phyloP scores from a whole-genome alignment of 2,113 vertebrate species.

The Oncorhynchus tshawytscha region DNA sequence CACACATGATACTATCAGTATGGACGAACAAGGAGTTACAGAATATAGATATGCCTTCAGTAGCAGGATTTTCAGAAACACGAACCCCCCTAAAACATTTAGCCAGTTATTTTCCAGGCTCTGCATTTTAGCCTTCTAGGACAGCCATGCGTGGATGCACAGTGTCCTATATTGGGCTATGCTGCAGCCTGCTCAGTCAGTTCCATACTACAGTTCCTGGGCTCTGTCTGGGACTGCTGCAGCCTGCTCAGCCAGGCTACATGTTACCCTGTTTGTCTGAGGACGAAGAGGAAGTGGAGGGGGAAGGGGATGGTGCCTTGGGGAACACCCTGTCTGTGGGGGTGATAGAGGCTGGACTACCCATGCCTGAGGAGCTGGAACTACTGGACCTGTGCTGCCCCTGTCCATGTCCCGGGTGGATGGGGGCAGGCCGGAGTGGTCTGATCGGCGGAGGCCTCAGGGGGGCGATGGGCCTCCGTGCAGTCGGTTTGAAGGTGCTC shows the following conservation, averaged over 20 bases:
- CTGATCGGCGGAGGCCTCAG: constrained; percentile 88
- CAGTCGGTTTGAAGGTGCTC: constrained; percentile 94
- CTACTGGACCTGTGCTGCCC: constrained; percentile 88
- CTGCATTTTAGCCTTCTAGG: too few species aligned
- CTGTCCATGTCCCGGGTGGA: constrained; percentile 48
- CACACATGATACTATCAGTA: too few species aligned
- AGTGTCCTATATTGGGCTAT: too few species aligned
- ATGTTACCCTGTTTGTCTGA: constrained; percentile 70
- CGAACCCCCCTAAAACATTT: too few species aligned
- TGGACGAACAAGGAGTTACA: too few species aligned
- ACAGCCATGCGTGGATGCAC: too few species aligned
- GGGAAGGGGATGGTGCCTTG: constrained; percentile 71
- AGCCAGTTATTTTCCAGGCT: too few species aligned
- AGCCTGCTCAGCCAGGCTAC: not conserved
- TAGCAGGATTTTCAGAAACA: too few species aligned
- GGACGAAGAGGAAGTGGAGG: constrained; percentile 67
- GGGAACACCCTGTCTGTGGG: constrained; percentile 95
- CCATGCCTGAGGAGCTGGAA: constrained; percentile 91
- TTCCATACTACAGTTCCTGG: too few species aligned
- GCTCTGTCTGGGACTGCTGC: too few species aligned
- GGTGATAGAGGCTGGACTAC: constrained; percentile 88
- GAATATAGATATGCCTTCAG: too few species aligned
- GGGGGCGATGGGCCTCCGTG: constrained; percentile 85
- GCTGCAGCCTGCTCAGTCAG: too few species aligned
- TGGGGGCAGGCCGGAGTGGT: constrained; percentile 81